Evolutionary conservation across 2,888 invertebrate genomes (phyloP).

Genomic region (Ptilodon capucinus): DNA sequence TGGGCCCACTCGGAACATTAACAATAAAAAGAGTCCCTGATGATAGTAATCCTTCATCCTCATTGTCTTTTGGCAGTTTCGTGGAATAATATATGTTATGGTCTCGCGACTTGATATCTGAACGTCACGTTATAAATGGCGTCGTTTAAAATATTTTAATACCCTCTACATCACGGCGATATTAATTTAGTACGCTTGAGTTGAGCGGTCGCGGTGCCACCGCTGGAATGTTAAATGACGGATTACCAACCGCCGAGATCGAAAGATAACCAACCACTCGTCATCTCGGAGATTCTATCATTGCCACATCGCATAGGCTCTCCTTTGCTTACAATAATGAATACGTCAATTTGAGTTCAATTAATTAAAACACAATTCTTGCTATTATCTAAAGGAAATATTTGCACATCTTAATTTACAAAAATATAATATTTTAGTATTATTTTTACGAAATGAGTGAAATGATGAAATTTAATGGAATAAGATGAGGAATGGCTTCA

Average conservation of each 20-base stretch:
- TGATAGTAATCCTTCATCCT: constrained; percentile 81
- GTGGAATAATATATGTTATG: constrained; percentile 79
- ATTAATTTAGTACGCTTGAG: constrained; percentile 81
- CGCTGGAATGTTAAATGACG: constrained; percentile 80
- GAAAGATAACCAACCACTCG: constrained; percentile 66
- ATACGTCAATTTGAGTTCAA: too few species aligned
- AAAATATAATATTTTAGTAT: too few species aligned
- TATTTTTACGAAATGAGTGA: too few species aligned
- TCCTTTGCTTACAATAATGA: constrained; percentile 21
- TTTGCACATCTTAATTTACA: too few species aligned
- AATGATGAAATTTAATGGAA: too few species aligned
- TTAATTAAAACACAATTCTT: too few species aligned
- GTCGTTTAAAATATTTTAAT: constrained; percentile 82
- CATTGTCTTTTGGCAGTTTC: constrained; percentile 83
- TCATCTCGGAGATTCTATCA: constrained; percentile 64
- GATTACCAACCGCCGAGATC: constrained; percentile 76
- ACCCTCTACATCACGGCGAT: constrained; percentile 78
- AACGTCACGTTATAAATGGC: constrained; percentile 81
- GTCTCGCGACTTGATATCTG: constrained; percentile 76
- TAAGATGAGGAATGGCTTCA: too few species aligned
- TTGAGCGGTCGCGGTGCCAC: constrained; percentile 74
- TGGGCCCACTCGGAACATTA: constrained; percentile 66
- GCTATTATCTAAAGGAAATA: too few species aligned
- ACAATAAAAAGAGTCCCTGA: constrained; percentile 77
- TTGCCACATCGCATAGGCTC: constrained; percentile 38